These are phyloP conservation scores for Myotis davidii DNA, from an alignment of 2,113 vertebrate genomes.

Conservation along the genomic window DNA sequence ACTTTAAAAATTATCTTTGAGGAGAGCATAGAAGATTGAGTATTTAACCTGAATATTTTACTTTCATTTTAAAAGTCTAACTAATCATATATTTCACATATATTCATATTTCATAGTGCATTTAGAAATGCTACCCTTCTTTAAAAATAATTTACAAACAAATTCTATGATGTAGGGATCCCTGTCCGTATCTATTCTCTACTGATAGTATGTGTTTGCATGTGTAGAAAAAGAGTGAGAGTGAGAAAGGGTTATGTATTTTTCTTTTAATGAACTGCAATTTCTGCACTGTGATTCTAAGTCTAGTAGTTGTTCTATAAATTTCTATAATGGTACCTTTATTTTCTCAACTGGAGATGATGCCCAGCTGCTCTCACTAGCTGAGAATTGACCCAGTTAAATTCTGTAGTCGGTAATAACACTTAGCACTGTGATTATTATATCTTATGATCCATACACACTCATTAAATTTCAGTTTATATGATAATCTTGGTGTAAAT, in stretches of 20 bases:
- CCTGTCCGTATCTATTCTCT: not conserved
- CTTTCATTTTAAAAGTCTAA: not conserved
- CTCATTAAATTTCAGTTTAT: slow-evolving; percentile 56
- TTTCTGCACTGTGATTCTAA: not conserved
- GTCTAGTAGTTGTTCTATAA: slow-evolving; percentile 10
- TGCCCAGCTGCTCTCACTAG: slow-evolving; percentile 31
- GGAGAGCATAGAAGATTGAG: not conserved
- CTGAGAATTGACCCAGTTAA: slow-evolving; percentile 65
- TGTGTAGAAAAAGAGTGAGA: not conserved
- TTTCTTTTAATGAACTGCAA: slow-evolving; percentile 17
- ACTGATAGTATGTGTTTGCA: not conserved
- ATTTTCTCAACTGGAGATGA: slow-evolving; percentile 65
- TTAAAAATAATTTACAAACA: not conserved
- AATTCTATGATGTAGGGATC: not conserved
- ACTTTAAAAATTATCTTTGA: not conserved
- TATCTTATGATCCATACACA: slow-evolving; percentile 28
- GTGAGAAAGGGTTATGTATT: not conserved
- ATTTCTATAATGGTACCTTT: slow-evolving; percentile 9
- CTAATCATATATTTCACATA: not conserved
- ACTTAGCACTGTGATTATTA: slow-evolving; percentile 47
- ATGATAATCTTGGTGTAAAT: slow-evolving; percentile 54
- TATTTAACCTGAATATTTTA: not conserved
- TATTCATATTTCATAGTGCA: not conserved
- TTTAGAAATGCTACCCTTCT: not conserved
- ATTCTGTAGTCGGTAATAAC: slow-evolving; percentile 48